Conservation (phyloP, 1,140 invertebrate genomes). For the Ruditapes philippinarum region DNA sequence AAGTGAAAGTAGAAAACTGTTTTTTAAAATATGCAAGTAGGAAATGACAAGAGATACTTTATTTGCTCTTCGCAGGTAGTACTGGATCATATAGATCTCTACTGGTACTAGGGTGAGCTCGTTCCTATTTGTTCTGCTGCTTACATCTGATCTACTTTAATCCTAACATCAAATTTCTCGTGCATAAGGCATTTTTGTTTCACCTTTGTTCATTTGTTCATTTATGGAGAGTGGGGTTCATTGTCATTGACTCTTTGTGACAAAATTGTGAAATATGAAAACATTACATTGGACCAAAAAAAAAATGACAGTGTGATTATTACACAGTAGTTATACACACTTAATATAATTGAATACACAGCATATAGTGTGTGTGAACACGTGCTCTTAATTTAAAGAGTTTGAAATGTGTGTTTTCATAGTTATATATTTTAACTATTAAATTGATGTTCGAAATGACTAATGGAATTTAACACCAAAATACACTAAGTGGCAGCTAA, state of each 20-base stretch:
- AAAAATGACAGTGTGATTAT: no score
- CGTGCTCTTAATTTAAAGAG: not conserved
- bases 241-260: not conserved
- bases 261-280: constrained; percentile 22
- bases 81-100: constrained; percentile 82
- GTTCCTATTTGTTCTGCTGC: constrained; percentile 64
- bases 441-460: not conserved
- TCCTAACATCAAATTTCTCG: constrained; percentile 50
- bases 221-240: not conserved
- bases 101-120: constrained; percentile 78
- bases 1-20: constrained; percentile 43
- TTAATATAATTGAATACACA: not conserved
- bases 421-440: not conserved
- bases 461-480: not conserved
- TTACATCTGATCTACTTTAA: constrained; percentile 59
- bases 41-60: constrained; percentile 60
- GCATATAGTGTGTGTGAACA: not conserved
- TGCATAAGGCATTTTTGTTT: constrained; percentile 24
- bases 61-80: constrained; percentile 79
- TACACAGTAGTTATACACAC: no score
- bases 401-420: constrained; percentile 11
- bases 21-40: constrained; percentile 61
- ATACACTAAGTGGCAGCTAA: constrained; percentile 2
- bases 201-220: constrained; percentile 32
- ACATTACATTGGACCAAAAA: not conserved